Base-by-base conservation (phyloP, 2,797 vertebrate genomes). In the Pipistrellus pipistrellus region DNA sequence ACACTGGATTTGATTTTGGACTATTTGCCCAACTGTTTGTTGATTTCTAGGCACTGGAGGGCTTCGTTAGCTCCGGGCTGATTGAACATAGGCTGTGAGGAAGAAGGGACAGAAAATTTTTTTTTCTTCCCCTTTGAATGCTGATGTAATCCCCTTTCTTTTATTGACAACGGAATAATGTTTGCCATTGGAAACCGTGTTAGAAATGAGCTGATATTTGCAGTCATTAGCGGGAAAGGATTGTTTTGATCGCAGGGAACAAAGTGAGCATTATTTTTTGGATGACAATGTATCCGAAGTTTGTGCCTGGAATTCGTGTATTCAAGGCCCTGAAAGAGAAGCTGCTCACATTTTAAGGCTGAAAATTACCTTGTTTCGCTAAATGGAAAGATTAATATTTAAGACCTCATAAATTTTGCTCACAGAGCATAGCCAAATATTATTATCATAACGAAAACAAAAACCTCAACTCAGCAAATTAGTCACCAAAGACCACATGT, bases 1-100 rank as follows among this genome's bases (percentile, higher is more conserved):
- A 97, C 97, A 97, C 98, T 97, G 98, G 98, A 99, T 99, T 99
- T 99, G 98, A 99, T 99, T 99, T 99, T 98, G 98, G 98, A 99
- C 98, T 99, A 99, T 98, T 99, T 98, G 97, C 98, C 98, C 98
- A 98, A 98, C 98, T 98, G 98, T 99, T 99, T 99, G 98, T 99
- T 99, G 98, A 98, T 98, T 98, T 98, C 98, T 98, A 97, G 97
- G 98, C 97, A 98, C 98, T 97, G 97, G 98, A 99, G 98, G 98
- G 98, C 98, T 98, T 98, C 98, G 98, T 98, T 98, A 98, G 98
- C 96, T 98, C 97, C 76, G 92, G 91, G 96, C 97, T 98, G 98
- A 99, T 98, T 98, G 98, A 98, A 98, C 98, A 98, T 93, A 97
- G 97, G 96, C 97, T 96, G 96, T 94, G 94, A 97, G 88, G 94